Evolutionary conservation across 1,140 invertebrate genomes (phyloP), one percentile per base, ranked within the genome.

Genomic region (Drosophila arizonae): DNA sequence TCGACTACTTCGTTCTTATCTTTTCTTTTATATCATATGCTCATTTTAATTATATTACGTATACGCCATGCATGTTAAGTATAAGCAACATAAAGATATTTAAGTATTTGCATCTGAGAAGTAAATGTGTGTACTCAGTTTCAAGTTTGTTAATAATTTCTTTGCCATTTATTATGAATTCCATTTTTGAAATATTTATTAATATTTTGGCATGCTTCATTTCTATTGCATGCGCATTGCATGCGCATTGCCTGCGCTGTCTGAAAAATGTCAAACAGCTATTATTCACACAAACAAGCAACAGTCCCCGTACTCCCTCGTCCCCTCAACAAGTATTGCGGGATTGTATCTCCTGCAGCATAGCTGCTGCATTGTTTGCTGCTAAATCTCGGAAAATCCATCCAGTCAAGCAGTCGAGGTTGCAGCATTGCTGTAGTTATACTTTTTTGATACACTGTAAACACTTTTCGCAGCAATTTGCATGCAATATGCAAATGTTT

Each of bases 61-160:
- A 26, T 26, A 36, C n/a, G 15, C 9, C 30, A 36, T 64, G 81
- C 82, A 85, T 87, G 82, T 13, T 43, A 11, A 39, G 2, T 1
- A 30, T 30, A 30, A 28, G 2, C 4, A 30, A 11, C 11, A 11
- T 13, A 39, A 39, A 3, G 36, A 11, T 4, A 39, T 45, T 51
- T 11, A 64, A 50, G n/a, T 58, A 48, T 45, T 62, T 67, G 71
- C 66, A 73, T 78, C 60, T 51, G 43, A 57, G 30, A 72, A 81
- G 84, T 88, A 88, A 89, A 88, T 88, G 84, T 88, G 85, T 88
- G 84, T 88, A 88, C 85, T 88, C 84, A 73, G 79, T 84, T 80
- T 69, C 58, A 67, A 71, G 67, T 84, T 67, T 64, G 15, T 28
- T 51, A 48, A 41, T n/a, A 26, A 51, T 11, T 48, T 46, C n/a